phyloP scores from a whole-genome alignment of 1,140 invertebrate species.

The Physella acuta region DNA sequence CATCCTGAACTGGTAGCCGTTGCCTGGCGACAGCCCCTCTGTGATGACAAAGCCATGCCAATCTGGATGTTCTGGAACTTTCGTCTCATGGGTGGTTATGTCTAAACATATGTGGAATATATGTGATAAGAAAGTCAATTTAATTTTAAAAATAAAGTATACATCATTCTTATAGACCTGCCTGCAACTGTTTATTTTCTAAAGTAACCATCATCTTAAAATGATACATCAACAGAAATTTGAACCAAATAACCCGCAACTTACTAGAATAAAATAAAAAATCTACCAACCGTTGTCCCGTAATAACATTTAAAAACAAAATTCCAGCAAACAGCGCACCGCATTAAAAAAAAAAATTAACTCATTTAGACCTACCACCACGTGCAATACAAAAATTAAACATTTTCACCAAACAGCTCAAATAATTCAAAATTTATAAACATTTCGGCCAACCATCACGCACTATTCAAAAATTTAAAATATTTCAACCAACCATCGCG shows the following conservation, averaged over 20 bases:
- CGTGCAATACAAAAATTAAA: too few species aligned
- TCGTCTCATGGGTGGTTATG: neutral
- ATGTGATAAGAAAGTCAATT: neutral
- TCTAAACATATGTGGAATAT: neutral
- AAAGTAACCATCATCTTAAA: neutral
- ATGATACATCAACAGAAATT: neutral
- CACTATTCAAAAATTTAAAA: neutral
- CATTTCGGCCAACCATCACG: too few species aligned
- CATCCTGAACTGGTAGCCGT: neutral
- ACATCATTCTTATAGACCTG: neutral
- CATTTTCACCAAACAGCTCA: too few species aligned
- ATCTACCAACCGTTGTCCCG: too few species aligned
- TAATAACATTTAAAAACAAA: too few species aligned
- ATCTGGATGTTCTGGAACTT: neutral
- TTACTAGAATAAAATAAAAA: neutral
- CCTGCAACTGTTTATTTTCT: neutral
- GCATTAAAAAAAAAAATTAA: too few species aligned
- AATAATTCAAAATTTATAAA: too few species aligned
- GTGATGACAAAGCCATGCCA: neutral
- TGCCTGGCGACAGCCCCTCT: conserved; percentile 8
- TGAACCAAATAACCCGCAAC: neutral
- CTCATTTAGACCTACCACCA: too few species aligned
- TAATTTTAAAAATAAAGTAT: neutral
- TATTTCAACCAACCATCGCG: neutral
- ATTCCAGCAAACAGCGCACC: too few species aligned